Evolutionary conservation across 2,888 invertebrate genomes (phyloP).

Genomic region (Cantharis lateralis): DNA sequence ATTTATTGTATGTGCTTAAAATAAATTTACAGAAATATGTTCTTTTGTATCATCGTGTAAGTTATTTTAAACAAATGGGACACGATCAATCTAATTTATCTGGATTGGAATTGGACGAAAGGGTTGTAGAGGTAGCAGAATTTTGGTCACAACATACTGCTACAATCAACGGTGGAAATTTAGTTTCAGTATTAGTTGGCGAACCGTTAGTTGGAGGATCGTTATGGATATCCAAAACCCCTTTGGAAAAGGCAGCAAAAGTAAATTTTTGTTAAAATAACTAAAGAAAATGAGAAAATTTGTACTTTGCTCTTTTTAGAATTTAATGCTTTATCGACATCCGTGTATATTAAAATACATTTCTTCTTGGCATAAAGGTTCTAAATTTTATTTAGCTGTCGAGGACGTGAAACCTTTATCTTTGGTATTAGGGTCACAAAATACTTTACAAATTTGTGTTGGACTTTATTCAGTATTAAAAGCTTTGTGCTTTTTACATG

Average conservation of each 20-base stretch:
- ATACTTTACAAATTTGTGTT: constrained; percentile 80
- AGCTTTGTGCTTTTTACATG: constrained; percentile 82
- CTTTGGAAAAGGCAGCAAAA: constrained; percentile 77
- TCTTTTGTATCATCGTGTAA: not conserved
- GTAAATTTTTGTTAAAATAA: constrained; percentile 53
- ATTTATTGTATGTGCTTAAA: not conserved
- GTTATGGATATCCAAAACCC: constrained; percentile 67
- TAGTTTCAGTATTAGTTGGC: constrained; percentile 76
- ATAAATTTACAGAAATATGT: not conserved
- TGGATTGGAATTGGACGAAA: constrained; percentile 76
- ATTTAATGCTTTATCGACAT: constrained; percentile 83
- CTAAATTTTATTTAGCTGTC: constrained; percentile 77
- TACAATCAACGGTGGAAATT: constrained; percentile 63
- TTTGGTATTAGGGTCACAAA: constrained; percentile 67
- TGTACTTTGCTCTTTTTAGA: constrained; percentile 61
- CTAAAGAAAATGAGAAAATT: constrained; percentile 2
- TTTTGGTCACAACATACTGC: constrained; percentile 77
- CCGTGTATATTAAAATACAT: constrained; percentile 84
- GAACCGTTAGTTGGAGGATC: constrained; percentile 69
- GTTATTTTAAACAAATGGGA: constrained; percentile 65
- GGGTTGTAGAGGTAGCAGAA: constrained; percentile 76
- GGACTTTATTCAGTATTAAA: constrained; percentile 81
- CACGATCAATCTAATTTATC: constrained; percentile 74
- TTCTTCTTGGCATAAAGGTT: constrained; percentile 78
- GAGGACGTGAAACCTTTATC: constrained; percentile 81